Conservation (phyloP, 2,888 invertebrate genomes). For the Volucella inanis region DNA sequence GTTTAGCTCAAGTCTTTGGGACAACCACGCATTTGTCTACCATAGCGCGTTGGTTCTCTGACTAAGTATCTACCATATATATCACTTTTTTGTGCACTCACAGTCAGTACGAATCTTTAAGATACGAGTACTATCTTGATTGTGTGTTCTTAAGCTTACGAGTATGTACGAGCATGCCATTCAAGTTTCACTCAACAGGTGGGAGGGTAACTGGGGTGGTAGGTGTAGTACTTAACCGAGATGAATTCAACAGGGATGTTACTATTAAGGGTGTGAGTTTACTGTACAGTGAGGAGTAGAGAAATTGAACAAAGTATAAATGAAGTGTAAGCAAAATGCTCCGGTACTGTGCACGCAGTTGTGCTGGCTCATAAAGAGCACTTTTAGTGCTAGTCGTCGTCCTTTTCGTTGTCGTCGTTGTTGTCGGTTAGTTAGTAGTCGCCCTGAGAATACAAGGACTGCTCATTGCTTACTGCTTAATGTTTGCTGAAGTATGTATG, state of each 20-base stretch:
- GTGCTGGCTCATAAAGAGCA: constrained; percentile 37
- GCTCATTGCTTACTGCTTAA: not conserved
- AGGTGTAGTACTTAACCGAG: constrained; percentile 8
- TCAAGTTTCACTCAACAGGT: constrained; percentile 49
- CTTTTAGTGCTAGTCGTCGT: constrained; percentile 10
- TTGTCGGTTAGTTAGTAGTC: not conserved
- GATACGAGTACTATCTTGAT: not conserved
- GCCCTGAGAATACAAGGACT: constrained; percentile 50
- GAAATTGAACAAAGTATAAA: constrained; percentile 33
- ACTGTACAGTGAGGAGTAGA: constrained; percentile 5
- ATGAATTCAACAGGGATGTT: constrained; percentile 31
- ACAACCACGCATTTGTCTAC: too few species aligned
- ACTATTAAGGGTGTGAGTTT: not conserved
- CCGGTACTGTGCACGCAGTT: constrained; percentile 11
- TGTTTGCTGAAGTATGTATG: not conserved
- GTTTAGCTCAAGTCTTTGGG: constrained; percentile 12
- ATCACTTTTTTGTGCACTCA: not conserved
- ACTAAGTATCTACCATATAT: constrained; percentile 10
- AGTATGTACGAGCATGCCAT: constrained; percentile 8
- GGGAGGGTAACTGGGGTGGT: not conserved
- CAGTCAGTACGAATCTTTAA: not conserved
- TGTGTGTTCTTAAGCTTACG: constrained; percentile 11
- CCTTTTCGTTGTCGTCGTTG: too few species aligned
- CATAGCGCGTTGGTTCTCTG: not conserved
- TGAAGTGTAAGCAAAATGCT: constrained; percentile 11